phyloP scores from a whole-genome alignment of 30 jellyfish, hydroid and myxozoan species.

The Rhopilema esculentum region DNA sequence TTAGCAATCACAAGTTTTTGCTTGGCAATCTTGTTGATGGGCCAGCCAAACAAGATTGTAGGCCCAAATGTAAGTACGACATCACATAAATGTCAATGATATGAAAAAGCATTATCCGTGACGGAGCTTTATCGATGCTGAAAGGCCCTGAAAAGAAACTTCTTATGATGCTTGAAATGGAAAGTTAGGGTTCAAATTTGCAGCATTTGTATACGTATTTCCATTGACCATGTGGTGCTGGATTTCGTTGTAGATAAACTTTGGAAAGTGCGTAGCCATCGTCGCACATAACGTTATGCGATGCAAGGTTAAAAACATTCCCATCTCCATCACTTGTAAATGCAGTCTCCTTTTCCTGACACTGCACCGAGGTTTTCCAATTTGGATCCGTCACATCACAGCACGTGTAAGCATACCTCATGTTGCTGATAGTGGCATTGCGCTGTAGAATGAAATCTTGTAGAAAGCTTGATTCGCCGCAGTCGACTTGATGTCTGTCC shows the following conservation, averaged over 20 bases:
- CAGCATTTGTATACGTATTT: not conserved
- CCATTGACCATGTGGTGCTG: not conserved
- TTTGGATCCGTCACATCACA: not conserved
- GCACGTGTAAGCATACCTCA: not conserved
- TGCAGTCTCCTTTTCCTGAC: not conserved
- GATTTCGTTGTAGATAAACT: not conserved
- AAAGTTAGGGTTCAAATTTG: not conserved
- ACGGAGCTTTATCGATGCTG: too few relatives aligned
- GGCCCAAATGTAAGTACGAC: too few relatives aligned
- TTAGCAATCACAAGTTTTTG: too few relatives aligned
- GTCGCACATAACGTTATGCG: not conserved
- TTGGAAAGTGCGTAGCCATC: not conserved
- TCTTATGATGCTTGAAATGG: too few relatives aligned
- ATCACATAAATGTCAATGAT: too few relatives aligned
- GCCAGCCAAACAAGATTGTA: too few relatives aligned
- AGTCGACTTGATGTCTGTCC: not conserved
- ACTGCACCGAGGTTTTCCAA: not conserved
- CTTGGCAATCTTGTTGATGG: too few relatives aligned
- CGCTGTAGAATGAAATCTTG: not conserved
- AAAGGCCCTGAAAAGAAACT: too few relatives aligned
- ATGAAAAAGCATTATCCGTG: too few relatives aligned
- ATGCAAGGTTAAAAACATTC: not conserved
- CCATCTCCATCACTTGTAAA: not conserved
- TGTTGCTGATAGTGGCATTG: not conserved
- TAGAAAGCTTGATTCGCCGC: not conserved